A percentile compares a stretch with the other conserved stretches of the same genome.
These are phyloP conservation scores for Drosophila borealis DNA, from an alignment of 2,888 invertebrate species.

Conservation along the genomic window DNA sequence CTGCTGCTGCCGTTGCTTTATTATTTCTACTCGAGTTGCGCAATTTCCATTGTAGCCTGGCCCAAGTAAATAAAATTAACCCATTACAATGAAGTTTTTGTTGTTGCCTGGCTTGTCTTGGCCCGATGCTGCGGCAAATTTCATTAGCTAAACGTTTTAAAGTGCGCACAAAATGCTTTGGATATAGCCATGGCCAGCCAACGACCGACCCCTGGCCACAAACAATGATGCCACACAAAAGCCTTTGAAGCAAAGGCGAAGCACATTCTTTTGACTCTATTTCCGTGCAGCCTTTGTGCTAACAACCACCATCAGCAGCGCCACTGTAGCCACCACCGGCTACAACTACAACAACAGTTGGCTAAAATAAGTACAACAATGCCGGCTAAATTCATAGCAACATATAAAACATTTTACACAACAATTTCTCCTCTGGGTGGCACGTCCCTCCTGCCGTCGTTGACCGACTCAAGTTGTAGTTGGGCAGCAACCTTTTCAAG, in stretches of 20 bases:
- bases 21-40: conserved; percentile 63
- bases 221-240: conserved; percentile 56
- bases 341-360: conserved; percentile 20
- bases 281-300: conserved; percentile 66
- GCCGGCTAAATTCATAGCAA: conserved; percentile 73
- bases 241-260: conserved; percentile 72
- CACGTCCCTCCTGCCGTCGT: background rate
- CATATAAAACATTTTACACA: conserved; percentile 78
- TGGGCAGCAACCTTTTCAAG: conserved; percentile 60
- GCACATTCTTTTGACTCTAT: conserved; percentile 76
- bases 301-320: conserved; percentile 18
- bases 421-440: conserved; percentile 59
- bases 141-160: conserved; percentile 81
- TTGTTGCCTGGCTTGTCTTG: conserved; percentile 27
- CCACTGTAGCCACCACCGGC: conserved; percentile 24
- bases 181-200: conserved; percentile 37
- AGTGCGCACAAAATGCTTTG: conserved; percentile 70
- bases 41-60: conserved; percentile 53
- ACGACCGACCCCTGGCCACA: conserved; percentile 41
- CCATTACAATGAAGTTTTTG: conserved; percentile 80
- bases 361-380: conserved; percentile 57
- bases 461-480: conserved; percentile 33
- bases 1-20: conserved; percentile 53
- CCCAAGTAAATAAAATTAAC: conserved; percentile 79
- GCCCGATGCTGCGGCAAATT: conserved; percentile 68